Conservation (phyloP, 2,888 invertebrate genomes). For the Agrochola litura region DNA sequence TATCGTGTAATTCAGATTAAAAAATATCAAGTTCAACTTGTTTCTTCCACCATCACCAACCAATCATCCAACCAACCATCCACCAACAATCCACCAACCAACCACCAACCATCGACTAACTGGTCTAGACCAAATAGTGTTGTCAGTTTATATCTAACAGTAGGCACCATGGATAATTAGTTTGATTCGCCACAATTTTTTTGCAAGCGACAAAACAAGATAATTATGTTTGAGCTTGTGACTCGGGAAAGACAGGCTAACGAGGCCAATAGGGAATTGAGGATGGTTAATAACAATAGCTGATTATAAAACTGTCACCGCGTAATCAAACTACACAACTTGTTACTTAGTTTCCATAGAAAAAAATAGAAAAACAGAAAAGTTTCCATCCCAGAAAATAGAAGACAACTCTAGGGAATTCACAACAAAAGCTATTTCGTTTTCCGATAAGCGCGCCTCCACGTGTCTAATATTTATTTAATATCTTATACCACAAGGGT, state of each 20-base stretch:
- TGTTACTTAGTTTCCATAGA: conserved; percentile 5
- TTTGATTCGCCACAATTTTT: too few relatives aligned
- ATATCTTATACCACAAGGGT: conserved; percentile 27
- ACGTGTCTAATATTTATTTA: conserved; percentile 52
- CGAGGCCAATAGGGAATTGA: not conserved
- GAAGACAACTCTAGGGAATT: conserved; percentile 31
- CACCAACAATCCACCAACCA: too few relatives aligned
- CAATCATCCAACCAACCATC: too few relatives aligned
- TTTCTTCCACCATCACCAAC: too few relatives aligned
- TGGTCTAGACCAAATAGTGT: too few relatives aligned
- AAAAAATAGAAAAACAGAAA: conserved; percentile 19
- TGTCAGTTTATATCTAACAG: too few relatives aligned
- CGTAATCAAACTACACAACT: conserved; percentile 7
- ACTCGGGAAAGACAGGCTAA: not conserved
- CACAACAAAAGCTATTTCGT: conserved; percentile 55
- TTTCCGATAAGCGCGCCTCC: conserved; percentile 22
- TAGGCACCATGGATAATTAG: too few relatives aligned
- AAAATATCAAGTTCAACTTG: too few relatives aligned
- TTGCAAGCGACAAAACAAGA: not conserved
- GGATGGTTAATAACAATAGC: not conserved
- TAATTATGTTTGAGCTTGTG: not conserved
- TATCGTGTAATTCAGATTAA: too few relatives aligned
- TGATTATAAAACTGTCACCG: not conserved
- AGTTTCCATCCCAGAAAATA: conserved; percentile 33
- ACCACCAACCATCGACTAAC: too few relatives aligned